Conservation (phyloP, 2,113 vertebrate genomes). For the Dissostichus mawsoni region DNA sequence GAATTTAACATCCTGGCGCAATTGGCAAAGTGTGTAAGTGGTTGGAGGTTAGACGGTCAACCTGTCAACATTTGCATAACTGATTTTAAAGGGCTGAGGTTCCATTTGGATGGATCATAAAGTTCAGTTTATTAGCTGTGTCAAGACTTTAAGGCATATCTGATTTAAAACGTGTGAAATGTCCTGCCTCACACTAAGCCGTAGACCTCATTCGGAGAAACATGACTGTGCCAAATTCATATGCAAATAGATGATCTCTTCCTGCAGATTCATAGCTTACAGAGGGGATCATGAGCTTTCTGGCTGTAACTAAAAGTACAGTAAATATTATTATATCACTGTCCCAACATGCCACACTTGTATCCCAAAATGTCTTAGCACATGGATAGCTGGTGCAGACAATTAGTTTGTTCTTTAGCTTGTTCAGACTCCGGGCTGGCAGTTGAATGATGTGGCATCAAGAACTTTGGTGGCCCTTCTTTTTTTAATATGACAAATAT, state of each 20-base stretch:
- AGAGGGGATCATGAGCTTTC: background rate
- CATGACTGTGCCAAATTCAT: slow-evolving; percentile 24
- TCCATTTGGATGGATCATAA: slow-evolving; percentile 30
- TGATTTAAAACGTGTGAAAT: slow-evolving; percentile 48
- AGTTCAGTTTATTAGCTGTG: slow-evolving; percentile 35
- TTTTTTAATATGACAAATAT: slow-evolving; percentile 60
- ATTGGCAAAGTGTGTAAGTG: slow-evolving; percentile 33
- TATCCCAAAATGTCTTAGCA: slow-evolving; percentile 22
- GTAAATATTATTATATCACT: slow-evolving; percentile 13
- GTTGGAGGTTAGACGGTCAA: slow-evolving; percentile 50
- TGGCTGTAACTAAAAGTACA: background rate
- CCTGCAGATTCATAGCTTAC: background rate
- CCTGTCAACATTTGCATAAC: slow-evolving; percentile 74
- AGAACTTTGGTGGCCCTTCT: slow-evolving; percentile 12
- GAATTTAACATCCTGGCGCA: slow-evolving; percentile 64
- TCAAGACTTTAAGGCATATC: slow-evolving; percentile 13
- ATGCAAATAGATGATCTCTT: slow-evolving; percentile 44
- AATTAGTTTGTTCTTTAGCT: slow-evolving; percentile 12
- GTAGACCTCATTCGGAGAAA: slow-evolving; percentile 19
- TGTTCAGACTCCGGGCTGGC: slow-evolving; percentile 40
- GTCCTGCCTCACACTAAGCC: background rate
- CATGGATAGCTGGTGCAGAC: background rate
- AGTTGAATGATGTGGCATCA: slow-evolving; percentile 35
- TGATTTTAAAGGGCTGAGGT: slow-evolving; percentile 59
- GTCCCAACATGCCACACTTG: slow-evolving; percentile 33